Base-by-base conservation (phyloP, 23 tunicate species). In the Styela clava region DNA sequence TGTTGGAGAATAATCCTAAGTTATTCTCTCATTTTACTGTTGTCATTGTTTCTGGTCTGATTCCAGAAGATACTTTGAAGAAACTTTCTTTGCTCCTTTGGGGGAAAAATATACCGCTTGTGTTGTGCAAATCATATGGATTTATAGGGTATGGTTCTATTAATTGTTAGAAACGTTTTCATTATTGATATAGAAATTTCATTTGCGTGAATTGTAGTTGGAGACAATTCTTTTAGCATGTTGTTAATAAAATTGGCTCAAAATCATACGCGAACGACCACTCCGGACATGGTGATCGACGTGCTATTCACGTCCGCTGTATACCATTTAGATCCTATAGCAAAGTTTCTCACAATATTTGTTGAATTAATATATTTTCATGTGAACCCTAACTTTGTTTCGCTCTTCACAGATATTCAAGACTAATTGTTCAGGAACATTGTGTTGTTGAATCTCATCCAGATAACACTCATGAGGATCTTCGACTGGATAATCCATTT, bases 381-480 rank as follows among this genome's bases (percentile, higher is more conserved):
- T n/a, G n/a, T n/a, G n/a, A n/a, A n/a, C n/a, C n/a, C n/a, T n/a
- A n/a, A n/a, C n/a, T n/a, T n/a, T n/a, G n/a, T n/a, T n/a, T n/a
- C n/a, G n/a, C n/a, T n/a, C n/a, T n/a, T n/a, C n/a, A n/a, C n/a
- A 67, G 71, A 32, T 28, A 20, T 27, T 36, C 88, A 19, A 87
- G 99, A 29, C 52, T 96, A 21, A 81, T 89, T 36, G 74, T 91
- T 3, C 30, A 79, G 22, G 99, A 96, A 69, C 94, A 88, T 74
- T 82, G 85, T 35, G 79, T 96, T 26, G 71, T 91, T 12, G 99
- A 96, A 69, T 92, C 97, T 0, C 97, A 91, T 82, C 97, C 99
- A 27, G 99, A 96, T 51, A 84, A 96, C 65, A 56, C 67, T 28
- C 90, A 87, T 78, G 87, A 85, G 32, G 99, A 96, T 78, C 68